Evolutionary conservation across 2,888 invertebrate species (phyloP).

Genomic region (Napeogenes sylphis): DNA sequence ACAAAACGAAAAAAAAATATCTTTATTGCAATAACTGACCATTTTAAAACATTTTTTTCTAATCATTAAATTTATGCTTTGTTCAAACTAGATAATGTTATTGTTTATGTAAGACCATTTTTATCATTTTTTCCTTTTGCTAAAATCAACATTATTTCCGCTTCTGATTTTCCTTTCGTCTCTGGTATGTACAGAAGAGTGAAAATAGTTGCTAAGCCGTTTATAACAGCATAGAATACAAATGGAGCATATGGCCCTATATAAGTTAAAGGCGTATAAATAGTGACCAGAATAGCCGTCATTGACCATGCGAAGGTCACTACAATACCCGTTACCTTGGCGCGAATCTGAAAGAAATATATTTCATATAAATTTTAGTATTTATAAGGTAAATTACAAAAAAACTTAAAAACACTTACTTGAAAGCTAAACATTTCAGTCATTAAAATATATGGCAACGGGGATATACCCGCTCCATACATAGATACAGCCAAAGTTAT

Average conservation of each 20-base stretch:
- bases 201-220: constrained; percentile 45
- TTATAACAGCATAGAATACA: constrained; percentile 46
- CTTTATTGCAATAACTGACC: too few relatives aligned
- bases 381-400: neutral
- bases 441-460: constrained; percentile 48
- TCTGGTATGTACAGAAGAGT: constrained; percentile 51
- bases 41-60: too few relatives aligned
- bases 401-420: constrained; percentile 29
- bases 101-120: neutral
- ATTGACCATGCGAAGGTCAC: constrained; percentile 58
- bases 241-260: constrained; percentile 50
- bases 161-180: constrained; percentile 54
- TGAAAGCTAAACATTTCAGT: constrained; percentile 54
- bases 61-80: too few relatives aligned
- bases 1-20: too few relatives aligned
- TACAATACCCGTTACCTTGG: constrained; percentile 52
- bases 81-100: too few relatives aligned
- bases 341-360: constrained; percentile 48
- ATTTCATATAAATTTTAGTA: neutral
- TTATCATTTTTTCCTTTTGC: constrained; percentile 4
- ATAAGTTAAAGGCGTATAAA: constrained; percentile 36
- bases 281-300: constrained; percentile 42
- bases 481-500: constrained; percentile 39
- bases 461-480: constrained; percentile 45
- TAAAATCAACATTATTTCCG: constrained; percentile 39